Base-by-base conservation (phyloP, 2,797 vertebrate genomes). In the Myotis pilosus region DNA sequence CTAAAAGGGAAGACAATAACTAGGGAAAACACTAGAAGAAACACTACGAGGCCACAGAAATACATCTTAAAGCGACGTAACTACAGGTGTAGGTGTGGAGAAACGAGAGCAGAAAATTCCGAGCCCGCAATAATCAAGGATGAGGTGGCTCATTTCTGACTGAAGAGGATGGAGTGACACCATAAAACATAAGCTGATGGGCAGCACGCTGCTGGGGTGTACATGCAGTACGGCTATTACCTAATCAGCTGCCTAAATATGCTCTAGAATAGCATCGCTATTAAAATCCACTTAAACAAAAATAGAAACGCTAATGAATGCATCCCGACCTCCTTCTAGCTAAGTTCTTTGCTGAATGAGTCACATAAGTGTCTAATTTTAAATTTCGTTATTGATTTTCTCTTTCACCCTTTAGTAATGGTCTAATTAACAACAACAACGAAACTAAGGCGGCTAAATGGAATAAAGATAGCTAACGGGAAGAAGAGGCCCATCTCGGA, bases 211-310 rank as follows among this genome's bases (percentile, higher is more conserved):
- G 80, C 41, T n/a, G 9, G 41, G 33, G 8, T 49, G 33, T 49
- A 47, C 25, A 38, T 4, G 28, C 72, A 68, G 1, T 16, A 6
- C 3, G 5, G 15, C 10, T 44, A 23, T 51, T 64, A 81, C 8
- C 69, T 38, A 87, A 64, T 36, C 22, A 69, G 92, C 72, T 60
- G 16, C 68, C 82, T 88, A 49, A 84, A 22, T n/a, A 60, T 16
- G 8, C 17, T 36, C 28, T 85, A 62, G 55, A 82, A 83, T 5
- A 85, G 30, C 28, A 74, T 8, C 13, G 53, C 53, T 68, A 75
- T 19, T 90, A 30, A 84, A 88, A 96, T 9, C 19, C 44, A 44
- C 41, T 44, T 57, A 74, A 90, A 57, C 55, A 95, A 81, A 92
- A 93, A 28, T 22, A 17, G 12, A 20, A 78, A 91, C 62, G 23